These are phyloP conservation scores for Hymenopus coronatus DNA, from an alignment of 2,888 invertebrate genomes.

Conservation along the genomic window DNA sequence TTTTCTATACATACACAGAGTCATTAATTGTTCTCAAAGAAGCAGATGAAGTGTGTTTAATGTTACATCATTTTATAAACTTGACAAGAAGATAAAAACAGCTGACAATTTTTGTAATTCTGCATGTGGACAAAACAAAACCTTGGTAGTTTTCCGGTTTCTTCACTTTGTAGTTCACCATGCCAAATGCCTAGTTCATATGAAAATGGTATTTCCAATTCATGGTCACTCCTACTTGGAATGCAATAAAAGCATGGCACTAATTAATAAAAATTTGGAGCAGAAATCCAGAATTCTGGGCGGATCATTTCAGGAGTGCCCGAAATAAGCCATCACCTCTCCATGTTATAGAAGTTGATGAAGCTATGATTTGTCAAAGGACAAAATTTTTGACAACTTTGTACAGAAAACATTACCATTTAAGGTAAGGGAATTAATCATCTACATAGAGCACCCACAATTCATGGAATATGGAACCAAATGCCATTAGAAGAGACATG, in stretches of 20 bases:
- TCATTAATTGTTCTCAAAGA: background rate
- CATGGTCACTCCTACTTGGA: conserved; percentile 2
- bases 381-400: background rate
- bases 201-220: background rate
- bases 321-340: background rate
- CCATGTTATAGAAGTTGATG: background rate
- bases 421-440: background rate
- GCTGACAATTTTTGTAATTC: background rate
- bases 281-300: background rate
- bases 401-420: background rate
- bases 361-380: background rate
- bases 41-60: background rate
- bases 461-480: background rate
- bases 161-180: background rate
- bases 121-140: background rate
- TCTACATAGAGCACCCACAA: background rate
- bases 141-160: too few relatives aligned
- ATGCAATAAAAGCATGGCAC: background rate
- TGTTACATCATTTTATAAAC: conserved; percentile 1
- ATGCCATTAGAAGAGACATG: background rate
- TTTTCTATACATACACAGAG: background rate
- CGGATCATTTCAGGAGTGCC: background rate
- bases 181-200: background rate
- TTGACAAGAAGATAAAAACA: background rate
- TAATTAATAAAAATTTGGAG: background rate